phyloP scores from a whole-genome alignment of 2,113 vertebrate genomes.

The Silurus asotus region DNA sequence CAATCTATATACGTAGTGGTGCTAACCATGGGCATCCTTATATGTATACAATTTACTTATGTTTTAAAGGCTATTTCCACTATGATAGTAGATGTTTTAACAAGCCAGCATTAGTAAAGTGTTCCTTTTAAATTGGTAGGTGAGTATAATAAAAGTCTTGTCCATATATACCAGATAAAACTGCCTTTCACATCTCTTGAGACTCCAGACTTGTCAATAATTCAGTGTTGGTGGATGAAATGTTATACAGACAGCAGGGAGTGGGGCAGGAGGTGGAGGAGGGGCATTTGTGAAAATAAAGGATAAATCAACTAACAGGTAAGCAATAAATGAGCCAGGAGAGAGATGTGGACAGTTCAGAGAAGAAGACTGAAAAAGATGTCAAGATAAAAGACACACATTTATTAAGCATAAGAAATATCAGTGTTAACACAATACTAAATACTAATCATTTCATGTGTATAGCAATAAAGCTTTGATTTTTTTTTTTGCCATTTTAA shows the following conservation, averaged over 20 bases:
- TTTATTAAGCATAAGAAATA: background rate
- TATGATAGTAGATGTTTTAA: background rate
- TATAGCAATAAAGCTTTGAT: background rate
- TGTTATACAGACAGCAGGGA: conserved; percentile 52
- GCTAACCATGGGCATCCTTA: background rate
- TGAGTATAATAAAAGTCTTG: conserved; percentile 11
- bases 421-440: background rate
- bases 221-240: conserved; percentile 60
- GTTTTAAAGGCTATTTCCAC: background rate
- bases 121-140: background rate
- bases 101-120: background rate
- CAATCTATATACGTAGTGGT: background rate
- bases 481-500: background rate
- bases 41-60: background rate
- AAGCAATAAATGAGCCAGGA: background rate
- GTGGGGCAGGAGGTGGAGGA: conserved; percentile 38
- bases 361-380: background rate
- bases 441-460: background rate
- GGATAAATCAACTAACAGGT: background rate
- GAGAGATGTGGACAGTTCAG: background rate
- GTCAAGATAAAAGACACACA: background rate
- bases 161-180: conserved; percentile 42
- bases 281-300: conserved; percentile 45
- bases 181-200: conserved; percentile 54
- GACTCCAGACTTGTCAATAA: conserved; percentile 68